A percentile compares a stretch with the other conserved stretches of the same genome.
Conservation (phyloP, 2,797 vertebrate species). For the Hypotaenidia philippensis region DNA sequence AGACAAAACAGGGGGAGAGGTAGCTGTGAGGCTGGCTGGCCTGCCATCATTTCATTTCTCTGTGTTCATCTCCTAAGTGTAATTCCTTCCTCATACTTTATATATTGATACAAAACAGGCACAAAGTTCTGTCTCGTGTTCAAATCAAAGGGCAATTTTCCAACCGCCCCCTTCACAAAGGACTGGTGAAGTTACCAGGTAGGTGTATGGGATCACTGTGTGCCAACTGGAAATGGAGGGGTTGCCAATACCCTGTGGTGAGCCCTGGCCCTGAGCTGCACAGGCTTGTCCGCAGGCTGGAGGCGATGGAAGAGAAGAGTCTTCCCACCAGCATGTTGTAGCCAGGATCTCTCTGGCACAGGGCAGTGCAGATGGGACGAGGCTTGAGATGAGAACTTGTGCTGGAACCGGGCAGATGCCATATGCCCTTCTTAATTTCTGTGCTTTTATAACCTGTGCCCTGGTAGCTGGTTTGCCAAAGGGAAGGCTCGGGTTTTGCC, state of each 20-base stretch:
- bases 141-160: not conserved
- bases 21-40: not conserved
- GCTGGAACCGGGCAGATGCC: not conserved
- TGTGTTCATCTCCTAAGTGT: not conserved
- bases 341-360: not conserved
- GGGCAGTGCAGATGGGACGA: not conserved
- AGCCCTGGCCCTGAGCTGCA: not conserved
- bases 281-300: not conserved
- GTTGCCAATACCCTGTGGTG: not conserved
- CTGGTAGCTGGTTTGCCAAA: not conserved
- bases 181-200: not conserved
- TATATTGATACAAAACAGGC: not conserved
- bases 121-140: not conserved
- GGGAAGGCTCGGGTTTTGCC: not conserved
- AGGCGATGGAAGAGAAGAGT: not conserved
- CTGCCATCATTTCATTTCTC: not conserved
- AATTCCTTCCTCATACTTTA: not conserved
- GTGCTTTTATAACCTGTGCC: not conserved
- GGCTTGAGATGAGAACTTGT: not conserved
- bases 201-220: rapidly evolving
- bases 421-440: not conserved
- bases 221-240: not conserved
- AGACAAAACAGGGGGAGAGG: not conserved
- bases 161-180: not conserved
- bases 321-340: not conserved